Base-by-base conservation (phyloP, 1,140 invertebrate species). In the Zaprionus kolodkinae region DNA sequence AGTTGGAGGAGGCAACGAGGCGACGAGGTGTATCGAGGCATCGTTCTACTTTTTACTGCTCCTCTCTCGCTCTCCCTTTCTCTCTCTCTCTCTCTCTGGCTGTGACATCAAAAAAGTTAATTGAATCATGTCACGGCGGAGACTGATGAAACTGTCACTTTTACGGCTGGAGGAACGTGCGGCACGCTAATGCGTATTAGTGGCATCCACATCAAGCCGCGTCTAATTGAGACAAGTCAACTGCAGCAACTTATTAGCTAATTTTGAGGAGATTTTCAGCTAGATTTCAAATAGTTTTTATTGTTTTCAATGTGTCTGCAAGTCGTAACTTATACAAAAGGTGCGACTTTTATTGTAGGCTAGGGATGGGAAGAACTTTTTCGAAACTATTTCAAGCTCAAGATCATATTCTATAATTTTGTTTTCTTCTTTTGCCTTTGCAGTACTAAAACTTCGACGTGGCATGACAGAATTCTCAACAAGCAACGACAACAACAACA, bases 391-490 rank as follows among this genome's bases (percentile, higher is more conserved):
- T 10, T 36, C 7, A 10, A 36, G 2, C 30, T 33, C 21, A 21
- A 21, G 21, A 15, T 43, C n/a, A 7, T 43, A n/a, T 43, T 43
- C 7, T 2, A 15, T 15, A 0, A 66, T 61, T 54, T 5, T 33
- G 10, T 15, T 15, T 2, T 60, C 25, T 65, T 54, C 33, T 11
- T 2, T 21, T 21, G 21, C 13, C 1, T 15, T 92, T 92, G 36
- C 79, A 92, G 92, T 91, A 84, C 55, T 70, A 61, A 91, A 92
- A 91, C 72, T 85, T 79, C 84, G 84, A 84, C 92, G 92, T 92
- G 92, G 92, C 78, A 92, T 92, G 92, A 92, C 92, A 83, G 92
- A 92, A 91, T 81, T 92, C 84, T 91, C 92, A 84, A 92, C 91
- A 78, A 79, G 72, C 73, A 91, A 91, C 91, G 81, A 91, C 56